Evolutionary conservation across 1,140 invertebrate genomes (phyloP), one percentile per base, ranked within the genome.

Genomic region (Stenopsyche tienmushanensis): DNA sequence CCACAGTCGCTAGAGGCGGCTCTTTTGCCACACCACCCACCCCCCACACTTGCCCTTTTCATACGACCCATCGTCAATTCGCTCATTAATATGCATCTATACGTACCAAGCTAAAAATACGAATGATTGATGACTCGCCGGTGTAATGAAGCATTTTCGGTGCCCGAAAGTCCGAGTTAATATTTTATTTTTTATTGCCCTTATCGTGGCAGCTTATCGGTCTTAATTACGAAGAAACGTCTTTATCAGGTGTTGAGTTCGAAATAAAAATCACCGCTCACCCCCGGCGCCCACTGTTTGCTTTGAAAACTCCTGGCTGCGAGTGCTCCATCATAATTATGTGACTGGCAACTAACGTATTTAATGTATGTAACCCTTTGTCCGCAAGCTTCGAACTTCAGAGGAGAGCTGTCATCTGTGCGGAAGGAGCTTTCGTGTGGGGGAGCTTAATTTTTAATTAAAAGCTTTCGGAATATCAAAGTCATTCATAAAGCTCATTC

Each of bases 381-480:
- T 65, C 64, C 54, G 53, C 41, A 2, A 62, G 59, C 59, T 44
- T 62, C 59, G 23, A 62, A 59, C 42, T 17, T 20, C 53, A 8
- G 24, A 23, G 29, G 52, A 24, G 41, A 18, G 25, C 68, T 70
- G 68, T 70, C 68, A 66, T 66, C 60, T 62, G 53, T 26, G 63
- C 25, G 53, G 34, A 49, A 65, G 60, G 47, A 65, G 55, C 55
- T 64, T 70, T 66, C 53, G 55, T 62, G 64, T 53, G 34, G 64
- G 54, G 62, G 67, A 69, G 68, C 68, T 70, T 70, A 66, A 66
- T 70, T 70, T 70, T 70, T 70, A 70, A 70, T 70, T 70, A 67
- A 68, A 68, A 71, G 60, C 69, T 62, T 64, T 71, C 64, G 15
- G 68, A 71, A 71, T 71, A 65, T 67, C 69, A 68, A 71, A 65